Percentiles rank a stretch among this genome's conserved stretches.
Conservation (phyloP, 53 echinoderm and acorn worm species). For the Hippasteria phrygiana region DNA sequence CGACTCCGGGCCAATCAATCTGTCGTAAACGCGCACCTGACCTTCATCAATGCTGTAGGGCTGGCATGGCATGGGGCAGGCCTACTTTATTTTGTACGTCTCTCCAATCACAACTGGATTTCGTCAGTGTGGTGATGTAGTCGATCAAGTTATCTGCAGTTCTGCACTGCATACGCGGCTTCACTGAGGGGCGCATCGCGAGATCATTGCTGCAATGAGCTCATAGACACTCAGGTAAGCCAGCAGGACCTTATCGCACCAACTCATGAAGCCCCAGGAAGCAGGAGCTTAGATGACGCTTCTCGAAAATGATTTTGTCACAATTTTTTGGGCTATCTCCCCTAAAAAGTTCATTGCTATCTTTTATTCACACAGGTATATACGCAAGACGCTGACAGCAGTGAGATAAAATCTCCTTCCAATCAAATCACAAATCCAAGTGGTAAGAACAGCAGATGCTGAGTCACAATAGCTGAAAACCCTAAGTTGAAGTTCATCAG, state of each 20-base stretch:
- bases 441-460: background rate
- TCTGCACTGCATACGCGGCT: background rate
- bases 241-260: background rate
- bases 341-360: background rate
- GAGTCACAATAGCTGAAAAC: background rate
- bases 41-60: conserved; percentile 1
- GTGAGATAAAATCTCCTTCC: background rate
- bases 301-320: background rate
- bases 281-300: background rate
- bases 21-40: conserved; percentile 43
- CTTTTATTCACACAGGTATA: background rate
- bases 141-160: background rate
- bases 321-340: background rate
- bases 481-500: too few species aligned
- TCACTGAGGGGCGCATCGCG: background rate
- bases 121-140: background rate
- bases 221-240: background rate
- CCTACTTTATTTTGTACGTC: background rate
- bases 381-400: background rate
- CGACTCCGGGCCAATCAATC: conserved; percentile 17
- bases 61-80: background rate
- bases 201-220: background rate
- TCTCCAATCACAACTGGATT: background rate
- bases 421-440: background rate
- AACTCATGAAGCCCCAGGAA: background rate